Conservation (phyloP, 2,113 vertebrate species). For the Dicerorhinus sumatrensis region DNA sequence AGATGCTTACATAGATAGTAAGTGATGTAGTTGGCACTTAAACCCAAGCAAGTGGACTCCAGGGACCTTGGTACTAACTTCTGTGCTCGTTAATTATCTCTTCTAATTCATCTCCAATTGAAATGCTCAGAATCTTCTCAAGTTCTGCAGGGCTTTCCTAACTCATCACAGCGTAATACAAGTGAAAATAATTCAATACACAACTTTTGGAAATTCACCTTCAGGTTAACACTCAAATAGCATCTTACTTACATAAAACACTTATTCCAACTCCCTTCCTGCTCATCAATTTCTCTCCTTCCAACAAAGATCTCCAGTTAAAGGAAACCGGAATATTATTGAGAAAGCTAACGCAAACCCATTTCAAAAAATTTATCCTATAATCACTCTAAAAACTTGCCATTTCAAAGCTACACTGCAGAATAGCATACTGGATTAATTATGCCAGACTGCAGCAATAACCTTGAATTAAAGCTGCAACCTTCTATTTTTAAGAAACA, state of each 20-base stretch:
- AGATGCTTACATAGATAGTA: neutral
- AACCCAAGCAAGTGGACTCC: neutral
- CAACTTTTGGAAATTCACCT: slow-evolving; percentile 68
- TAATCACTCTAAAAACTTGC: slow-evolving; percentile 88
- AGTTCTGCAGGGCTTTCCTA: slow-evolving; percentile 59
- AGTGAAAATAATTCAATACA: slow-evolving; percentile 69
- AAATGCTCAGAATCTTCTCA: slow-evolving; percentile 35
- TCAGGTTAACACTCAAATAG: slow-evolving; percentile 70
- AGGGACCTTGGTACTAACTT: neutral
- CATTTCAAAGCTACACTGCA: slow-evolving; percentile 86
- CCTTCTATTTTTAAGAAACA: slow-evolving; percentile 93
- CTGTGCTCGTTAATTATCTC: neutral
- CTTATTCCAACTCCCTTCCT: slow-evolving; percentile 60
- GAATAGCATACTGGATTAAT: slow-evolving; percentile 90
- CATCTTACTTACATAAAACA: slow-evolving; percentile 75
- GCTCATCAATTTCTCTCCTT: too few relatives aligned
- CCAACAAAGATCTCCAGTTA: slow-evolving; percentile 67
- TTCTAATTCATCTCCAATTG: neutral
- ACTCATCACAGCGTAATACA: slow-evolving; percentile 70
- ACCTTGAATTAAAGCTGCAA: slow-evolving; percentile 93
- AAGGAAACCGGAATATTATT: slow-evolving; percentile 82
- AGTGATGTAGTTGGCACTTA: neutral
- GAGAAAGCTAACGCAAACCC: slow-evolving; percentile 83
- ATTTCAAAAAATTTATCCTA: slow-evolving; percentile 83
- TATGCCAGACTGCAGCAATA: slow-evolving; percentile 92